Evolutionary conservation across 2,888 invertebrate species (phyloP).

Genomic region (Tiphia femorata): DNA sequence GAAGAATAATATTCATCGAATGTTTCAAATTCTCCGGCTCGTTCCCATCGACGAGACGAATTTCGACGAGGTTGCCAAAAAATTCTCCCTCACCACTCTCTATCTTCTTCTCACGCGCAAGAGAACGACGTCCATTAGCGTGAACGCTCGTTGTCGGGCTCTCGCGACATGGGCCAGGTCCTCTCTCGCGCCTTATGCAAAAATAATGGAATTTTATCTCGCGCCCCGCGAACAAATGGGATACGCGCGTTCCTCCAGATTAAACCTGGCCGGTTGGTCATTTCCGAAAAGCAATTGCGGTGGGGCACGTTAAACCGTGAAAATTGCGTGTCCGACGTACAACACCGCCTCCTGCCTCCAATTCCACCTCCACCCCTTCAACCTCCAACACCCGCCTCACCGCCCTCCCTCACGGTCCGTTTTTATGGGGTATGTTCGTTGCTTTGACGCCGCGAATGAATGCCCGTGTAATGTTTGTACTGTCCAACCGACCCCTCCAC

Average conservation of each 20-base stretch:
- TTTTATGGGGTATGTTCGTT: constrained; percentile 31
- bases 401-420: background rate
- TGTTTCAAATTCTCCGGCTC: too few relatives aligned
- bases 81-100: too few relatives aligned
- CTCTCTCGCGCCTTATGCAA: background rate
- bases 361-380: background rate
- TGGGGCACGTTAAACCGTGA: constrained; percentile 37
- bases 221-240: background rate
- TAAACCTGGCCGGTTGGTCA: constrained; percentile 21
- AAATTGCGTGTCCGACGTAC: constrained; percentile 35
- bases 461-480: constrained; percentile 33
- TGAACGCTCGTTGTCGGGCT: too few relatives aligned
- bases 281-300: constrained; percentile 37
- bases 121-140: too few relatives aligned
- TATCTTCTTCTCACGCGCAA: too few relatives aligned
- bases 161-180: too few relatives aligned
- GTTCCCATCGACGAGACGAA: too few relatives aligned
- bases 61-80: too few relatives aligned
- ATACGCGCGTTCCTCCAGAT: constrained; percentile 9
- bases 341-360: background rate
- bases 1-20: too few relatives aligned
- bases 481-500: too few relatives aligned
- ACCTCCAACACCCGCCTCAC: background rate
- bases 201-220: constrained; percentile 2
- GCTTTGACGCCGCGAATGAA: constrained; percentile 17